These are phyloP conservation scores for Dicrurus megarhynchus DNA, from an alignment of 2,113 vertebrate species.

Conservation along the genomic window DNA sequence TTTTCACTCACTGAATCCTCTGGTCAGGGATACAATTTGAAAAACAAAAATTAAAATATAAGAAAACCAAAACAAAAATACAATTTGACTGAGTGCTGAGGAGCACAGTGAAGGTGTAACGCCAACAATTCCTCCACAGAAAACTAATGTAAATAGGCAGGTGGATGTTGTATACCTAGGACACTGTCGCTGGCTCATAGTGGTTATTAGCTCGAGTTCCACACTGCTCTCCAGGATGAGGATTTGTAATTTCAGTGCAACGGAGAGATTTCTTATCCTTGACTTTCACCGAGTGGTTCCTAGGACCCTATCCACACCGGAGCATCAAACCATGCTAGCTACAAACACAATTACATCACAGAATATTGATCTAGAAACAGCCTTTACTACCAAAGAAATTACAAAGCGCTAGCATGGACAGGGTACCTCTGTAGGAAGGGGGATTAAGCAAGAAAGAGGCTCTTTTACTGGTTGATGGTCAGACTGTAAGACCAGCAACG, in stretches of 20 bases:
- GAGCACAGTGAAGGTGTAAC: not conserved
- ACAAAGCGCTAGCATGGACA: slow-evolving; percentile 62
- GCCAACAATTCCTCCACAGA: slow-evolving; percentile 22
- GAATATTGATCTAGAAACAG: slow-evolving; percentile 56
- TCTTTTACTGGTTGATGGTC: slow-evolving; percentile 1
- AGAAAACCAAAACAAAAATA: not conserved
- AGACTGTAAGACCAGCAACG: slow-evolving; percentile 18
- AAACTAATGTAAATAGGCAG: not conserved
- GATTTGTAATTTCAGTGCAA: slow-evolving; percentile 59
- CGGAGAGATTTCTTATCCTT: slow-evolving; percentile 38
- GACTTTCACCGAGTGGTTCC: slow-evolving; percentile 1
- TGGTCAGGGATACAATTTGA: not conserved
- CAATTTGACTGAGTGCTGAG: not conserved
- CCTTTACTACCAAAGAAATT: slow-evolving; percentile 54
- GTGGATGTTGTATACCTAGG: slow-evolving; percentile 26
- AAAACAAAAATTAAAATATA: not conserved
- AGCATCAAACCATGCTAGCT: slow-evolving; percentile 63
- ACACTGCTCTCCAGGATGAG: slow-evolving; percentile 62
- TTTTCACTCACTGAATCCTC: not conserved
- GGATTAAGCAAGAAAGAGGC: slow-evolving; percentile 24
- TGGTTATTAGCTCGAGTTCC: slow-evolving; percentile 55
- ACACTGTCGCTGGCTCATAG: slow-evolving; percentile 43
- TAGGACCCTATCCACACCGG: slow-evolving; percentile 45
- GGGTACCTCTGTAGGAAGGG: slow-evolving; percentile 40
- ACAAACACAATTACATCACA: slow-evolving; percentile 57